A percentile compares a stretch with the other conserved stretches of the same genome.
Conservation (phyloP, 2,888 invertebrate species). For the Scaptomyza parva region DNA sequence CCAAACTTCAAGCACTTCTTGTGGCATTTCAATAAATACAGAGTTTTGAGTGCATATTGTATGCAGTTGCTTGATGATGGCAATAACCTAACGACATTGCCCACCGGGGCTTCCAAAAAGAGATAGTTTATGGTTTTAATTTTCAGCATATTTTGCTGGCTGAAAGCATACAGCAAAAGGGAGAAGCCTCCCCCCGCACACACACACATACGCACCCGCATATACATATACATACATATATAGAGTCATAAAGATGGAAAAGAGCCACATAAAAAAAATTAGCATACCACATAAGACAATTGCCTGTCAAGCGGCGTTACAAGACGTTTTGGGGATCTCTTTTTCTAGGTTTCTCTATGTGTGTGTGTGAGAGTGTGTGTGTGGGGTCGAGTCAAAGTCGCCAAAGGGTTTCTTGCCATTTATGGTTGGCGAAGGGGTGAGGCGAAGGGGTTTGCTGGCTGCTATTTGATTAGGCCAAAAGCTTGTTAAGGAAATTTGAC, state of each 20-base stretch:
- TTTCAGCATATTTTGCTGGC: conserved; percentile 63
- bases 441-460: conserved; percentile 28
- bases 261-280: conserved; percentile 63
- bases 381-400: conserved; percentile 44
- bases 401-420: conserved; percentile 59
- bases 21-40: conserved; percentile 25
- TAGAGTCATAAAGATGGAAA: conserved; percentile 31
- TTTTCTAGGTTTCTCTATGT: neutral
- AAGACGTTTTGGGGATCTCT: conserved; percentile 42
- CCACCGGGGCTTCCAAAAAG: conserved; percentile 49
- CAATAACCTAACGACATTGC: conserved; percentile 58
- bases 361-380: conserved; percentile 1
- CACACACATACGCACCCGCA: neutral
- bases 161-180: conserved; percentile 34
- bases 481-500: conserved; percentile 76
- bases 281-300: conserved; percentile 78
- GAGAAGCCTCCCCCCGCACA: neutral
- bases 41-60: conserved; percentile 16
- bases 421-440: neutral
- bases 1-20: conserved; percentile 23
- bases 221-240: neutral
- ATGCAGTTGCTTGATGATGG: conserved; percentile 60
- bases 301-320: conserved; percentile 67
- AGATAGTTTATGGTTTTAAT: conserved; percentile 77
- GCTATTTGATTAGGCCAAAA: conserved; percentile 78